Conservation (phyloP, 2,797 vertebrate species). For the Cheirogaleus major region DNA sequence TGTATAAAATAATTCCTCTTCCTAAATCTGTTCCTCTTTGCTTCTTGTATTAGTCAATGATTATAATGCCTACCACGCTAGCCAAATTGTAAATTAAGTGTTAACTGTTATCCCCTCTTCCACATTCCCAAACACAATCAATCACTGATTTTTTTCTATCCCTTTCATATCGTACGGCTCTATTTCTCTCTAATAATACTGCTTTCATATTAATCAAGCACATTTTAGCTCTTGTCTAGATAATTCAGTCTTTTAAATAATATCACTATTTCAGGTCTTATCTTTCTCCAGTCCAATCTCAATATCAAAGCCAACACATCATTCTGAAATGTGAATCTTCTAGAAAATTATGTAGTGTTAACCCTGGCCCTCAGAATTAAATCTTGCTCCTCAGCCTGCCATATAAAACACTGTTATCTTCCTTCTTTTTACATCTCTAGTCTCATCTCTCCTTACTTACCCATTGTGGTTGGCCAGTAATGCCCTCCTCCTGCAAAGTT, state of each 20-base stretch:
- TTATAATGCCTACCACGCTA: neutral
- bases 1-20: neutral
- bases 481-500: neutral
- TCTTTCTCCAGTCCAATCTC: neutral
- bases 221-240: neutral
- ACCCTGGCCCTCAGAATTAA: neutral
- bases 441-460: neutral
- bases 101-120: neutral
- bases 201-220: neutral
- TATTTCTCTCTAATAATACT: neutral
- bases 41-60: neutral
- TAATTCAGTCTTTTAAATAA: neutral
- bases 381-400: neutral
- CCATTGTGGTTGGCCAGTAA: neutral
- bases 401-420: neutral
- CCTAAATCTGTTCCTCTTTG: neutral
- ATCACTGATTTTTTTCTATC: neutral
- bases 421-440: neutral
- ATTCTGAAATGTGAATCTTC: neutral
- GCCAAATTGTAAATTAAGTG: neutral
- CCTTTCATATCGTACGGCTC: neutral
- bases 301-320: neutral
- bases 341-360: neutral
- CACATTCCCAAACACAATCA: neutral
- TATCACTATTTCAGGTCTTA: neutral